Base-by-base conservation (phyloP, 2,888 invertebrate species). In the Pterobdella sp. region DNA sequence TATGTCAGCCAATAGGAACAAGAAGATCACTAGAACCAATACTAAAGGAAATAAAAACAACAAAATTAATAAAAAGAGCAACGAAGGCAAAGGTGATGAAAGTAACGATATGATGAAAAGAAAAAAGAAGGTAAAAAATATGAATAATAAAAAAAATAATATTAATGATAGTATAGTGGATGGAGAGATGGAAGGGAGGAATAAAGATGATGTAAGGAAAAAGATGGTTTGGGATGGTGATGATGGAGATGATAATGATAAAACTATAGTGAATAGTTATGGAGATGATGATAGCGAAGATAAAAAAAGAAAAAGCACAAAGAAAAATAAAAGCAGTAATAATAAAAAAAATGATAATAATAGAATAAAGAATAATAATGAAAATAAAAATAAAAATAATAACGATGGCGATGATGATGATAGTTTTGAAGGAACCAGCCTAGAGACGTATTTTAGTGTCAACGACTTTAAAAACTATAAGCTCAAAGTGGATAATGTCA, bases 161-260 rank as follows among this genome's bases (percentile, higher is more conserved):
- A n/a, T n/a, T n/a, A n/a, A n/a, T n/a, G n/a, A n/a, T n/a, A n/a
- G n/a, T n/a, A n/a, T n/a, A n/a, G n/a, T n/a, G n/a, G n/a, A n/a
- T n/a, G n/a, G n/a, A n/a, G n/a, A 32, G 3, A 10, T 4, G 4
- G 34, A 26, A 3, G 32, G 10, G 32, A 4, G 14, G 3, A 66
- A 26, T 26, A 32, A 66, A 34, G 34, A 66, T 4, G 31, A 68
- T 42, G 68, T 3, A 7, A 26, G 31, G 14, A 42, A 68, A 3
- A 42, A 68, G 14, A 42, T 29, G 36, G 34, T 37, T n/a, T 36
- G 68, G 3, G n/a, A 35, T n/a, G 42, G 31, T 32, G 68, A 68
- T 42, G 68, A 22, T 68, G 68, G 37, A 26, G 1, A 26, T 34
- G 37, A 34, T 68, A 26, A 37, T 1, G 42, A 1, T 1, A 34